phyloP scores from a whole-genome alignment of 2,113 vertebrate genomes.

The Erythrocercus mccallii region DNA sequence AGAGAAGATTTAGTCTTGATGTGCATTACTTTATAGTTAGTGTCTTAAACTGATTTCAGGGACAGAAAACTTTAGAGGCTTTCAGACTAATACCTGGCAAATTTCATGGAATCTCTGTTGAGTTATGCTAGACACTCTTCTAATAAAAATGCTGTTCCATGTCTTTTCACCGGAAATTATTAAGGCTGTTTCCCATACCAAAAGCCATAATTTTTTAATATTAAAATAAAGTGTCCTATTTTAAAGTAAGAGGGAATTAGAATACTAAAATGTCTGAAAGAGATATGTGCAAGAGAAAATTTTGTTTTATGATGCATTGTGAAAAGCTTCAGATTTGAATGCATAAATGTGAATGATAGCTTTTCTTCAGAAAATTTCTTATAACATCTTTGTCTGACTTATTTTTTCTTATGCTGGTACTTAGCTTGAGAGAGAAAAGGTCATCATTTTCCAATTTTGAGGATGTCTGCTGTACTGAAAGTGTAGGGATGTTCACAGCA shows the following conservation, averaged over 20 bases:
- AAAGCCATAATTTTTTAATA: background rate
- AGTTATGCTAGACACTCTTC: background rate
- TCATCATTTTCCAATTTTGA: background rate
- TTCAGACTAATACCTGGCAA: background rate
- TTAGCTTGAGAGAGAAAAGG: background rate
- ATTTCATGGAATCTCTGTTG: background rate
- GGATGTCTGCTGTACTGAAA: background rate
- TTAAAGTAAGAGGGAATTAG: background rate
- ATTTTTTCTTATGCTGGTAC: background rate
- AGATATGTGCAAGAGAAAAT: background rate
- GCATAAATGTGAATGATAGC: background rate
- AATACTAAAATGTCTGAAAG: constrained; percentile 5
- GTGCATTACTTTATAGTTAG: background rate
- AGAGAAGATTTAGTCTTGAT: background rate
- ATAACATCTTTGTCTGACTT: background rate
- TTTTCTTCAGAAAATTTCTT: background rate
- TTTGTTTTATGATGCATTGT: background rate
- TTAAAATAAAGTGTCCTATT: background rate
- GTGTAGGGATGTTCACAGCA: background rate
- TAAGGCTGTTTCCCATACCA: background rate
- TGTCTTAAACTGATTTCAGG: background rate
- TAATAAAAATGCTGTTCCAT: background rate
- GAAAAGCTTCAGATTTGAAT: background rate
- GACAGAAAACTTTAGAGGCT: background rate
- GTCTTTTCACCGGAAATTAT: background rate